Conservation (phyloP, 2,113 vertebrate species). For the Aplodontia rufa region DNA sequence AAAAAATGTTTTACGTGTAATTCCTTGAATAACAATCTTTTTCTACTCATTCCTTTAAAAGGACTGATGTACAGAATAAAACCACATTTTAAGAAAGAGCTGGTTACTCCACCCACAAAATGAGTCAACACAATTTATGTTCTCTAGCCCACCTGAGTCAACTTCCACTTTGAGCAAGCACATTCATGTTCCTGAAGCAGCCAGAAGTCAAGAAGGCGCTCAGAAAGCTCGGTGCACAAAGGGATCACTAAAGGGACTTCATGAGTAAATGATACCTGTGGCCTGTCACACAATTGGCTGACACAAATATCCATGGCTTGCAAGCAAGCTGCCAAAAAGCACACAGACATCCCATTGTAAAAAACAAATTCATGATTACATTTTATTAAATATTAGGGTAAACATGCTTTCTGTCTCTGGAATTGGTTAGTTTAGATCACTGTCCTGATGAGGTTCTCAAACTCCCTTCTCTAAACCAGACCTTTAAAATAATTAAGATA, state of each 20-base stretch:
- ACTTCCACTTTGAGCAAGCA: neutral
- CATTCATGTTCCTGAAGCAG: neutral
- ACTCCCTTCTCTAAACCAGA: neutral
- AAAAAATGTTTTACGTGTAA: neutral
- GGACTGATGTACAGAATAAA: slow-evolving; percentile 26
- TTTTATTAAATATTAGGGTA: neutral
- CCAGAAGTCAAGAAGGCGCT: neutral
- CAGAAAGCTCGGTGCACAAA: neutral
- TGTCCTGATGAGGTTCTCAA: neutral
- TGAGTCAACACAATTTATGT: neutral
- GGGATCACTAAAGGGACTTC: neutral
- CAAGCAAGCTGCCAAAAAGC: neutral
- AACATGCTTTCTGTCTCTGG: neutral
- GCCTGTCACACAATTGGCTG: neutral
- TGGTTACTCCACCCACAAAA: neutral
- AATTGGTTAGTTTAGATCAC: neutral
- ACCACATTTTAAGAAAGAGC: neutral
- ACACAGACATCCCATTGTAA: neutral
- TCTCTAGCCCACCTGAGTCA: slow-evolving; percentile 27
- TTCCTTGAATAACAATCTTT: slow-evolving; percentile 29
- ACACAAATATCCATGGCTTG: neutral
- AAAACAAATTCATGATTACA: neutral
- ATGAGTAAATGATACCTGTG: neutral
- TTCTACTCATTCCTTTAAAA: slow-evolving; percentile 28
- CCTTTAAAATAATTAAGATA: neutral